A percentile compares a stretch with the other conserved stretches of the same genome.
phyloP scores from a whole-genome alignment of 2,888 invertebrate genomes.

The Cephus spinipes region DNA sequence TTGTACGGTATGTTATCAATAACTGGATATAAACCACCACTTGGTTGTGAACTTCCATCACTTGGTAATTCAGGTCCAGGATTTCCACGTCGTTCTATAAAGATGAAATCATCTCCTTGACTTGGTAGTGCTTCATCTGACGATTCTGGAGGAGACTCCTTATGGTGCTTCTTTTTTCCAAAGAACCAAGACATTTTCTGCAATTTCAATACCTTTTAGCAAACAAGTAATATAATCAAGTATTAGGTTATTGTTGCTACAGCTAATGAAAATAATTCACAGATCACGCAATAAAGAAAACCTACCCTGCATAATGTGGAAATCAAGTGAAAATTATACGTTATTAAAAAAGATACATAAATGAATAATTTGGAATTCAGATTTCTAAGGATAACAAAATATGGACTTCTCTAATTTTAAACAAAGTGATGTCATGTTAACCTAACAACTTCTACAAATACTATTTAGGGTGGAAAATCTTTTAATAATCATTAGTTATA shows the following conservation, averaged over 20 bases:
- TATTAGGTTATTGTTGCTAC: background rate
- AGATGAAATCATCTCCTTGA: slow-evolving; percentile 48
- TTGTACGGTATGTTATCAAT: slow-evolving; percentile 23
- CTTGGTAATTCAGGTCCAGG: slow-evolving; percentile 8
- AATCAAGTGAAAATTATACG: background rate
- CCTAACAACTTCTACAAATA: background rate
- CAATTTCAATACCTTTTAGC: slow-evolving; percentile 12
- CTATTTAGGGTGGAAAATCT: background rate
- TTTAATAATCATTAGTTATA: background rate
- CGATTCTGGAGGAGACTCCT: slow-evolving; percentile 53
- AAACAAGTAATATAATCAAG: background rate
- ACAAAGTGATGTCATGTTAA: background rate
- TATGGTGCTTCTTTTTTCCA: slow-evolving; percentile 58
- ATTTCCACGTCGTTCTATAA: slow-evolving; percentile 43
- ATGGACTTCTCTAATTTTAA: background rate
- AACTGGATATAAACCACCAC: slow-evolving; percentile 48
- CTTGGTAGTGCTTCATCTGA: slow-evolving; percentile 42
- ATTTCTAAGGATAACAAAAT: background rate
- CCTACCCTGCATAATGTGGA: background rate
- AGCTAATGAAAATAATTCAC: background rate
- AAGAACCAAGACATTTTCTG: slow-evolving; percentile 63
- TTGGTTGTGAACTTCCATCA: slow-evolving; percentile 15
- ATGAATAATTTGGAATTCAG: background rate
- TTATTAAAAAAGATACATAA: background rate
- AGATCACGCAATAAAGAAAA: background rate